These are phyloP conservation scores for Silurus aristotelis DNA, from an alignment of 2,797 vertebrate species.

Conservation along the genomic window DNA sequence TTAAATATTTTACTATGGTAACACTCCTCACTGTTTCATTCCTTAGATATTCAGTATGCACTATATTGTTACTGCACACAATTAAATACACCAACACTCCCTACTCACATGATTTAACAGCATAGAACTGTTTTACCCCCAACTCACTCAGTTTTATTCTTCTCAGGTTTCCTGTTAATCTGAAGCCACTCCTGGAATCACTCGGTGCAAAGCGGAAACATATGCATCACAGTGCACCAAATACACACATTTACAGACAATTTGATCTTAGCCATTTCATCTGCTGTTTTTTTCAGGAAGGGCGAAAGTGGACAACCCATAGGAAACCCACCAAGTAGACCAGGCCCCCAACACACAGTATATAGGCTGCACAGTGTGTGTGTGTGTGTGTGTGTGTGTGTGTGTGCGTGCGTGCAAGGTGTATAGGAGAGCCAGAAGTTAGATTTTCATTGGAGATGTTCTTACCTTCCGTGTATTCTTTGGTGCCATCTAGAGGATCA, in stretches of 20 bases:
- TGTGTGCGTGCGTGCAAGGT: no score
- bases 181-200: neutral
- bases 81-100: neutral
- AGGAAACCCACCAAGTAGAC: neutral
- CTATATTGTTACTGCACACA: neutral
- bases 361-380: neutral
- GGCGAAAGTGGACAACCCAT: neutral
- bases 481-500: slow-evolving; percentile 96
- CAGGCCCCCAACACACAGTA: neutral
- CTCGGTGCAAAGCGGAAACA: neutral
- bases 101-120: neutral
- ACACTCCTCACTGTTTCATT: neutral
- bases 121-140: neutral
- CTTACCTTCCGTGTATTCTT: slow-evolving; percentile 97
- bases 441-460: neutral
- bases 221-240: neutral
- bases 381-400: no score
- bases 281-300: neutral
- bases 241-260: neutral
- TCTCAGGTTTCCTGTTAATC: neutral
- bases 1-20: neutral
- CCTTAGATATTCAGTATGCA: no score
- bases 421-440: neutral
- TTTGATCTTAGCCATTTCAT: neutral
- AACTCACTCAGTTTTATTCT: neutral